These are phyloP conservation scores for Stomorhina lunata DNA, from an alignment of 2,888 invertebrate species.

Conservation along the genomic window DNA sequence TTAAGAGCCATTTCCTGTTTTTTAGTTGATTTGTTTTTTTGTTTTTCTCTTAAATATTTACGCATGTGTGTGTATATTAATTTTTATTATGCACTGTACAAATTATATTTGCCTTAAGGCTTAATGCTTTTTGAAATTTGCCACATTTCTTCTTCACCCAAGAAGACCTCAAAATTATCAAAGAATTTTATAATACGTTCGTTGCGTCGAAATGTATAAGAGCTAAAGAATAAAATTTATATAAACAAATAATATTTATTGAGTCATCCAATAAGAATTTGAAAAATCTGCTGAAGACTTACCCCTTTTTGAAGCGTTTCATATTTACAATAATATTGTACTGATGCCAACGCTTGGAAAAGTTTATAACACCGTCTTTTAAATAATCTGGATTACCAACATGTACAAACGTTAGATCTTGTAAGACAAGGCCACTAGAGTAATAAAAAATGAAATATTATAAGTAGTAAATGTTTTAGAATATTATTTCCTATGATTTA, in stretches of 20 bases:
- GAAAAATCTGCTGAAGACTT: slow-evolving; percentile 8
- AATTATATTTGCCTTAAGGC: slow-evolving; percentile 82
- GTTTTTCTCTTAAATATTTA: slow-evolving; percentile 30
- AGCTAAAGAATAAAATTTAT: slow-evolving; percentile 82
- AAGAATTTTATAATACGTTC: slow-evolving; percentile 97
- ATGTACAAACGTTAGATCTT: slow-evolving; percentile 99
- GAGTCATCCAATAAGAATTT: not conserved
- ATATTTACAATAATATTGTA: slow-evolving; percentile 99
- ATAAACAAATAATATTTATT: no score
- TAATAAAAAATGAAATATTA: slow-evolving; percentile 55
- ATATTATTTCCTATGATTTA: not conserved
- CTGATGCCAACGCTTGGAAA: slow-evolving; percentile 99
- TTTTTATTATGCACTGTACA: slow-evolving; percentile 72
- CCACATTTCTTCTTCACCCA: slow-evolving; percentile 99
- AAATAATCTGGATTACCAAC: slow-evolving; percentile 96
- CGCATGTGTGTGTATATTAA: not conserved
- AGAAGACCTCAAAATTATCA: slow-evolving; percentile 96
- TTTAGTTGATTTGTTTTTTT: slow-evolving; percentile 9
- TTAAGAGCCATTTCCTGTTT: slow-evolving; percentile 39
- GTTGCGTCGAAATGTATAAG: slow-evolving; percentile 95
- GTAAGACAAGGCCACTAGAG: slow-evolving; percentile 95
- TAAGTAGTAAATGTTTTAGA: no score
- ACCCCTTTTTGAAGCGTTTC: slow-evolving; percentile 98
- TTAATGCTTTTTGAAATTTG: slow-evolving; percentile 98
- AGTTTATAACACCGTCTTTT: slow-evolving; percentile 93